A percentile compares a stretch with the other conserved stretches of the same genome.
Evolutionary conservation across 2,888 invertebrate genomes (phyloP).

Genomic region (Thecocarcelia acutangulata): DNA sequence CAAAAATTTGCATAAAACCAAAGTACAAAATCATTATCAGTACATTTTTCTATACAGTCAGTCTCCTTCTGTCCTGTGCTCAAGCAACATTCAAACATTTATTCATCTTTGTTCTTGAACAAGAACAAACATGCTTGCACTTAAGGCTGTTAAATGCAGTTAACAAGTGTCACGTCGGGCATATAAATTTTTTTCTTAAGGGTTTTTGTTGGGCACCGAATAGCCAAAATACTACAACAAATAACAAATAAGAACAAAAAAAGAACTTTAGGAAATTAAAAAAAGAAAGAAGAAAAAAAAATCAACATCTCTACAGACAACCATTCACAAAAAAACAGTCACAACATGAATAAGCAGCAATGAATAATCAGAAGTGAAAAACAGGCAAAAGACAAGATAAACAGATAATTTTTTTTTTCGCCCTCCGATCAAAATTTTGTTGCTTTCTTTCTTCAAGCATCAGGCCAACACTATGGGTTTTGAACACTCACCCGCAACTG

Average conservation of each 20-base stretch:
- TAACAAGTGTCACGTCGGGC: constrained; percentile 79
- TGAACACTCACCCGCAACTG: no score
- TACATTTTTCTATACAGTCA: background rate
- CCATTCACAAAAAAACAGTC: constrained; percentile 69
- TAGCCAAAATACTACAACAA: constrained; percentile 67
- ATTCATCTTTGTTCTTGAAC: constrained; percentile 21
- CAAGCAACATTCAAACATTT: constrained; percentile 30
- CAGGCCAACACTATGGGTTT: constrained; percentile 47
- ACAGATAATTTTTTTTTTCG: constrained; percentile 72
- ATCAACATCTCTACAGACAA: constrained; percentile 58
- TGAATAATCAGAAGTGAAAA: constrained; percentile 73
- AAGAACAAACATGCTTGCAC: constrained; percentile 66
- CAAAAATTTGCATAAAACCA: constrained; percentile 72
- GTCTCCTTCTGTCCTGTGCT: constrained; percentile 35
- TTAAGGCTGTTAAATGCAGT: constrained; percentile 70
- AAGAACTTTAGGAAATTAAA: constrained; percentile 32
- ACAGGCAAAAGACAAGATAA: constrained; percentile 68
- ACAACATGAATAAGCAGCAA: constrained; percentile 78
- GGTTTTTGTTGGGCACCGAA: constrained; percentile 51
- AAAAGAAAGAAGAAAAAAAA: constrained; percentile 48
- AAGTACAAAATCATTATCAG: constrained; percentile 66
- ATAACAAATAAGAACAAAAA: constrained; percentile 49
- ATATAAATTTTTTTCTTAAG: constrained; percentile 73
- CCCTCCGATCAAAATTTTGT: constrained; percentile 11
- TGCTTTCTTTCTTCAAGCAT: constrained; percentile 42